Base-by-base conservation (phyloP, 2,888 invertebrate genomes). In the Caenorhabditis afra region DNA sequence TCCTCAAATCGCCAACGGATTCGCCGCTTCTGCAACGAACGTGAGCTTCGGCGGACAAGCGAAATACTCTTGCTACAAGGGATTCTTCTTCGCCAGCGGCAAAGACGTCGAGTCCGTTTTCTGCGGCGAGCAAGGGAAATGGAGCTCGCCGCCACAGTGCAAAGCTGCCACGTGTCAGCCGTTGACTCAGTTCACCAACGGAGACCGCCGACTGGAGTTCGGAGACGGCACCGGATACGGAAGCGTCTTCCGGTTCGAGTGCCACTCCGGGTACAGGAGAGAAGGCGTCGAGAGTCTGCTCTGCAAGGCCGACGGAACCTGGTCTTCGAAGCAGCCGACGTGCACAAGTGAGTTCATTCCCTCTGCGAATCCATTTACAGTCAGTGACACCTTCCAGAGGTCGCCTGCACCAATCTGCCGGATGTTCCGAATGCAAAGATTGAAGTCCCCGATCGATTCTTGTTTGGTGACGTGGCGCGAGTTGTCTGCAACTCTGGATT, bases 1-100 rank as follows among this genome's bases (percentile, higher is more conserved):
- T 57, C 97, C 97, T 67, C 97, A 97, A 93, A 97, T 97, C 82
- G 95, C 96, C 90, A 97, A 97, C 91, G 97, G 97, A 57, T 97
- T 96, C 91, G 96, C 96, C 2, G 96, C 96, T 90, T 95, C 95
- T 57, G 96, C 97, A 0, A 94, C 96, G 3, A 97, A 97, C 91
- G 97, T 97, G 8, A 97, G 96, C 0, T 97, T 95, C 90, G 93
- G 94, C 80, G 97, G 84, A 4, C 70, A 68, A 11, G 81, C 80
- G 67, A 96, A 95, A 91, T 97, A 97, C 91, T 96, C 96, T 90
- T 97, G 97, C 90, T 97, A 97, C 91, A 96, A 96, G 65, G 97
- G 89, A 11, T 89, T 89, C 81, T 95, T 95, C 61, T 97, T 97
- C 90, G 94, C 95, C 5, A 95, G 95, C 61, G 94, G 94, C 62